phyloP scores from a whole-genome alignment of 2,113 vertebrate genomes.

The Octodon degus region DNA sequence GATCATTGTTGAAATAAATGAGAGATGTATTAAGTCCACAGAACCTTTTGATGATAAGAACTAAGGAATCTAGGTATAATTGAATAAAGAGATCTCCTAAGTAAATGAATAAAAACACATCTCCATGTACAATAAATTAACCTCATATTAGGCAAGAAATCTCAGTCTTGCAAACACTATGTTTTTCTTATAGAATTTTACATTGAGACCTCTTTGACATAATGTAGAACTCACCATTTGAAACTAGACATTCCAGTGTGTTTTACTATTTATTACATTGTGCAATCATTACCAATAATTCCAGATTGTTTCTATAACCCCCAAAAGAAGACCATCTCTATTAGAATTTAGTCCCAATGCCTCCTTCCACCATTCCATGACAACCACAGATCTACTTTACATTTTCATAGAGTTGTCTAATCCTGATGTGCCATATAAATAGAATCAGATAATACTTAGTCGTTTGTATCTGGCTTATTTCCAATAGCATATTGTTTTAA shows the following conservation, averaged over 20 bases:
- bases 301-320: neutral
- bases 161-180: neutral
- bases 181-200: neutral
- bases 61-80: neutral
- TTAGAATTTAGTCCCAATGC: neutral
- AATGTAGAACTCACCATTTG: neutral
- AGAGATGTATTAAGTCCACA: neutral
- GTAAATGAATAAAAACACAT: neutral
- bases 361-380: neutral
- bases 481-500: neutral
- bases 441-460: neutral
- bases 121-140: neutral
- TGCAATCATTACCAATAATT: neutral
- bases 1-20: neutral
- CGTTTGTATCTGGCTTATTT: neutral
- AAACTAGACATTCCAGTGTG: neutral
- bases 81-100: neutral
- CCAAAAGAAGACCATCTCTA: neutral
- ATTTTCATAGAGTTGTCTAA: neutral
- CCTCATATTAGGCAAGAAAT: neutral
- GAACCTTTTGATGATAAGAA: conserved; percentile 17
- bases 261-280: neutral
- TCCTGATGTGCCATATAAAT: neutral
- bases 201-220: neutral
- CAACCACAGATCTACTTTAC: neutral